These are phyloP conservation scores for Homarus gammarus DNA, from an alignment of 2,888 invertebrate species.

Conservation along the genomic window DNA sequence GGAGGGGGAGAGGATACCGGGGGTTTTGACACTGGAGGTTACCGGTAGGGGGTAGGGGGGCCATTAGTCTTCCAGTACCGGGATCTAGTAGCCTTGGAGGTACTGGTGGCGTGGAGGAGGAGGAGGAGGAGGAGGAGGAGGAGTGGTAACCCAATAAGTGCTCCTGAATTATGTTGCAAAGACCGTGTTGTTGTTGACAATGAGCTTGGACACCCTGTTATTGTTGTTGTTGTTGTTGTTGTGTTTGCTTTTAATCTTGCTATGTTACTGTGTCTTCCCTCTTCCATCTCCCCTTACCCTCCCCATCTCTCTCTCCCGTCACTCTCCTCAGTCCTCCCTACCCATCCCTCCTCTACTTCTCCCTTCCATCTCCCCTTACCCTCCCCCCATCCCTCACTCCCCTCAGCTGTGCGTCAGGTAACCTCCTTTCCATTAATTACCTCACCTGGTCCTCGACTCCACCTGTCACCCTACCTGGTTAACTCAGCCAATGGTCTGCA, in stretches of 20 bases:
- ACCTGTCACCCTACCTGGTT: too few species aligned
- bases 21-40: background rate
- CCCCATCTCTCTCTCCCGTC: background rate
- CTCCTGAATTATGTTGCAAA: slow-evolving; percentile 2
- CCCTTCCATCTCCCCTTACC: background rate
- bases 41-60: background rate
- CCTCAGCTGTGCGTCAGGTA: background rate
- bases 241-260: too few species aligned
- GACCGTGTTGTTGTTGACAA: background rate
- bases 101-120: too few species aligned
- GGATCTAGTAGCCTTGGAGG: too few species aligned
- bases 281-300: background rate
- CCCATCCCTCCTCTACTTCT: background rate
- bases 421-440: background rate
- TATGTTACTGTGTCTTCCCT: background rate
- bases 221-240: too few species aligned
- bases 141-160: background rate
- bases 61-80: too few species aligned
- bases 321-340: background rate
- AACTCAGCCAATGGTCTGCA: too few species aligned
- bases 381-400: background rate
- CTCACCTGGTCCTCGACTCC: too few species aligned
- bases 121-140: background rate
- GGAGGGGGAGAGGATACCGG: too few species aligned
- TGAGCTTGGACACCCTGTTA: background rate